Evolutionary conservation across 2,797 vertebrate genomes (phyloP), one percentile per base, ranked within the genome.

Genomic region (Acestrorhynchus altus): DNA sequence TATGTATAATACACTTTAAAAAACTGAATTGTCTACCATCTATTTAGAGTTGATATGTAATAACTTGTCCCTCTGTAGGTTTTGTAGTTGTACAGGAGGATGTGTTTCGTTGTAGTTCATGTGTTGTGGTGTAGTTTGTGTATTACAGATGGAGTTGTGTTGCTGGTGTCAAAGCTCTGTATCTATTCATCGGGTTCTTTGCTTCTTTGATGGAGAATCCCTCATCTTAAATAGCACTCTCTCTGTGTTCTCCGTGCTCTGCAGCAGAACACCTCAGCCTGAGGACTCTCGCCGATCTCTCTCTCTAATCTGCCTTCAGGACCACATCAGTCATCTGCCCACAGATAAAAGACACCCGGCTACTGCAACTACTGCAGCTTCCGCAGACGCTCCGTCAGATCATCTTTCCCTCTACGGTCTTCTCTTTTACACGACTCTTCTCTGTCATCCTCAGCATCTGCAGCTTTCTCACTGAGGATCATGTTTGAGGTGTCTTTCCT

Each of bases 331-430:
- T 87, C 87, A 86, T 81, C 78, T 31, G 75, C 81, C 76, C 72
- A 66, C 64, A 78, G 84, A 89, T 84, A 83, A 89, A 90, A 89
- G 80, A 83, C 78, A 76, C 70, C 72, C 72, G 59, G 49, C 57
- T 75, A 54, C 64, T 70, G 76, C 78, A 76, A 72, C 72, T 64
- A 40, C 65, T 56, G 68, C 56, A 74, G 61, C 54, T n/a, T 69
- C n/a, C 46, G 74, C 46, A 52, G 71, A 56, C 67, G 63, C 54
- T 64, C 64, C 66, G 18, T 74, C 51, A 52, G 40, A 54, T 65
- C 74, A 22, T 4, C 24, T 59, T 18, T n/a, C 4, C 47, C 24
- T 72, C 52, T 72, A 42, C n/a, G n/a, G n/a, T 47, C 54, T 73
- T 22, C 8, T 74, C 61, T n/a, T n/a, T n/a, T n/a, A n/a, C n/a